These are phyloP conservation scores for Liposcelis brunnea DNA, from an alignment of 2,888 invertebrate genomes.

Conservation along the genomic window DNA sequence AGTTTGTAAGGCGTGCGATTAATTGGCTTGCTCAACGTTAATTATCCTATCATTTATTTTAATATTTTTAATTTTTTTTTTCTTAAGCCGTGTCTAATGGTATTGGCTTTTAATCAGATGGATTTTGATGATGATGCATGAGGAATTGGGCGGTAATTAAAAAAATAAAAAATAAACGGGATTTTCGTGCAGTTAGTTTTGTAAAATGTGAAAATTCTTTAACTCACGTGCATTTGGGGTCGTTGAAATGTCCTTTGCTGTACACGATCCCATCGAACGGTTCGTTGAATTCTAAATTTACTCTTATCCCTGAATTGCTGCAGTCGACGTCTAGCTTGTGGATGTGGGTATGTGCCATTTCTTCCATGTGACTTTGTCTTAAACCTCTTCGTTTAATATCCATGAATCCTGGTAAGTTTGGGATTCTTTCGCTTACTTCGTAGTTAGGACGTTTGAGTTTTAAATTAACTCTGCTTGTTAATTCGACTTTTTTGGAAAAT, in stretches of 20 bases:
- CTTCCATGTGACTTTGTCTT: conserved; percentile 1
- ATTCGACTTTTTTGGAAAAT: not conserved
- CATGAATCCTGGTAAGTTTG: not conserved
- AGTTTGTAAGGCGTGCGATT: too few relatives aligned
- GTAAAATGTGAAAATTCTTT: too few relatives aligned
- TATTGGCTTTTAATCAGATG: too few relatives aligned
- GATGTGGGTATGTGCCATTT: conserved; percentile 6
- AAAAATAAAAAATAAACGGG: too few relatives aligned
- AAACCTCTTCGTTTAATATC: not conserved
- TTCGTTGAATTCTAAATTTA: conserved; percentile 43
- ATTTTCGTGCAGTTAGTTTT: too few relatives aligned
- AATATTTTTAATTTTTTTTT: too few relatives aligned
- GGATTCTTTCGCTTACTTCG: too few relatives aligned
- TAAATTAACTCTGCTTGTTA: not conserved
- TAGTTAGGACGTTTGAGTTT: not conserved
- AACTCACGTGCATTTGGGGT: conserved; percentile 48
- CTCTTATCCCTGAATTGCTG: conserved; percentile 18
- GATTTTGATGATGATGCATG: not conserved
- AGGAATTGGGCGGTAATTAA: conserved; percentile 4
- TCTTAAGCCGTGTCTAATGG: too few relatives aligned
- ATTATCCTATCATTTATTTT: too few relatives aligned
- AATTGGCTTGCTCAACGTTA: too few relatives aligned
- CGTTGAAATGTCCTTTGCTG: conserved; percentile 48
- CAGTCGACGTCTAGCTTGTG: conserved; percentile 2
- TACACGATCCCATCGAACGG: conserved; percentile 50